Conservation (phyloP, 2,888 invertebrate genomes). For the Tetanocera ferruginea region DNA sequence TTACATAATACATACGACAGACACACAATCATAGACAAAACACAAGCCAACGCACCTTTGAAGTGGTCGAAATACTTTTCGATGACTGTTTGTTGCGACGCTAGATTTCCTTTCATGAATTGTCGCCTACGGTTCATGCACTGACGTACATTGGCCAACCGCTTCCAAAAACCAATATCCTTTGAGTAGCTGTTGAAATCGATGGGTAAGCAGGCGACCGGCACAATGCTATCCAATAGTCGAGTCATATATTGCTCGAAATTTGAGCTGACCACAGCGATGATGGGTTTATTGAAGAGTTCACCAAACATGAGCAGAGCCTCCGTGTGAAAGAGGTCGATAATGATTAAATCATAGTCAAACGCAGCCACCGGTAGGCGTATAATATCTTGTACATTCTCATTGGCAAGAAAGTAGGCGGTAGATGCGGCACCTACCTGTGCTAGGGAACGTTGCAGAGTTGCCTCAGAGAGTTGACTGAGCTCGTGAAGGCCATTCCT, state of each 20-base stretch:
- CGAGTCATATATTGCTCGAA: slow-evolving; percentile 69
- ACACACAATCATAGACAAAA: too few relatives aligned
- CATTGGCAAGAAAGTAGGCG: slow-evolving; percentile 60
- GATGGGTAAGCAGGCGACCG: slow-evolving; percentile 71
- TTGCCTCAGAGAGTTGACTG: slow-evolving; percentile 48
- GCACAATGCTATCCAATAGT: slow-evolving; percentile 70
- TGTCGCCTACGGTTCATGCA: slow-evolving; percentile 61
- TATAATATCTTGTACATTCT: slow-evolving; percentile 53
- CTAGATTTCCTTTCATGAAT: slow-evolving; percentile 60
- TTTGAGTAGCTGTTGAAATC: slow-evolving; percentile 65
- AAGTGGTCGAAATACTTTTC: slow-evolving; percentile 60
- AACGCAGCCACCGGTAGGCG: slow-evolving; percentile 64
- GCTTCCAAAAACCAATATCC: slow-evolving; percentile 70
- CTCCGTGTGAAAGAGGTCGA: slow-evolving; percentile 70
- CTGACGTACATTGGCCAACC: slow-evolving; percentile 71
- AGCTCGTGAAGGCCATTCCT: slow-evolving; percentile 52
- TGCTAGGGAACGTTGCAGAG: slow-evolving; percentile 59
- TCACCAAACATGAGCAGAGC: slow-evolving; percentile 68
- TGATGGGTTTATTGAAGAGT: slow-evolving; percentile 65
- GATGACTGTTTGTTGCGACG: slow-evolving; percentile 63
- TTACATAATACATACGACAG: too few relatives aligned
- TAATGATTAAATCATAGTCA: slow-evolving; percentile 68
- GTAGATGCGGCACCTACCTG: slow-evolving; percentile 58
- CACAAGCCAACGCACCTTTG: slow-evolving; percentile 48
- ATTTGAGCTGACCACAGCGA: slow-evolving; percentile 68